Evolutionary conservation across 1,140 invertebrate genomes (phyloP), one percentile per base, ranked within the genome.

Genomic region (Neodiprion pinetum): DNA sequence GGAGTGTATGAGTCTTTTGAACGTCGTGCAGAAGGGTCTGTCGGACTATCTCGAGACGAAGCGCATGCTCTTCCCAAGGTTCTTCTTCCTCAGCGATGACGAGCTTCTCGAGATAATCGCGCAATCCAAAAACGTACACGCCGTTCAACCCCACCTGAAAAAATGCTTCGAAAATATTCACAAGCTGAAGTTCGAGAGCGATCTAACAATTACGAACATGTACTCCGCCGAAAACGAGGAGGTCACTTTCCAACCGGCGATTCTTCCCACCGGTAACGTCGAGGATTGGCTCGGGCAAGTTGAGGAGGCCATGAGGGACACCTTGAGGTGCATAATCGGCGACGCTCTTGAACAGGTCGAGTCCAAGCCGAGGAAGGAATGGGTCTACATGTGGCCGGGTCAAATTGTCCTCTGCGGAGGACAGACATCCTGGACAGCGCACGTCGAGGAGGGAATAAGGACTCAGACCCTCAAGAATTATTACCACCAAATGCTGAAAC

Each of bases 101-200:
- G 94, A 95, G 78, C 87, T 95, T 9, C 84, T 95, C 48, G 93
- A 95, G 82, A 95, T 95, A 74, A 87, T 95, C 7, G 92, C 93
- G 0, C 93, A 95, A 82, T 92, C 93, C 0, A 92, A 92, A 77
- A 92, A 95, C 84, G 93, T 94, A 0, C 89, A 90, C 21, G 93
- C 94, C 23, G 93, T 95, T 10, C 94, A 95, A 79, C 94, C 94
- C 0, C 93, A 95, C 88, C 86, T 95, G 9, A 91, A 91, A 76
- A 95, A 95, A 82, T 95, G 94, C 85, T 95, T 95, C 82, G 94
- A 95, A 81, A 94, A 93, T 81, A 94, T 95, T 80, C 90, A 92
- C 10, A 74, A 92, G 89, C 86, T 94, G 14, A 91, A 91, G 79
- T 95, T 96, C 85, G 92, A 94, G 78, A 80, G 86, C 0, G 91